phyloP scores from a whole-genome alignment of 2,797 vertebrate species.

The Hapalemur alaotrensis region DNA sequence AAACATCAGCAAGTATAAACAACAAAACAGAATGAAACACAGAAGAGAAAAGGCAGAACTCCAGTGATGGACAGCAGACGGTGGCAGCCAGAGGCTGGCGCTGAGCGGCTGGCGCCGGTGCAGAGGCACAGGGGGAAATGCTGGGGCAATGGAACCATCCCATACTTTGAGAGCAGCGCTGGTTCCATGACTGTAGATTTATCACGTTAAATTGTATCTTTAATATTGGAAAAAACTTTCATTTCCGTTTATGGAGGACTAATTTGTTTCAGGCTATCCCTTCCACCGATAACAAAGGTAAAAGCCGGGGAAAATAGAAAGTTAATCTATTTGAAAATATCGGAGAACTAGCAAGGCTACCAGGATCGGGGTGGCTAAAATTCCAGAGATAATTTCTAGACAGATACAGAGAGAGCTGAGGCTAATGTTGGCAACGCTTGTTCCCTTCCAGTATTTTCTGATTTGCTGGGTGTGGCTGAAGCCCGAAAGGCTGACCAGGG shows the following conservation, averaged over 20 bases:
- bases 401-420: background rate
- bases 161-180: background rate
- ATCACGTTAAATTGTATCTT: background rate
- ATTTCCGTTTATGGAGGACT: background rate
- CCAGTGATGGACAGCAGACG: background rate
- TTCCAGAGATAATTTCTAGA: background rate
- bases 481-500: too few species aligned
- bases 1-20: background rate
- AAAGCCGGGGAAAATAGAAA: background rate
- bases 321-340: background rate
- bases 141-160: background rate
- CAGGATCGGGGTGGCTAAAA: background rate
- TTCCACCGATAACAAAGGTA: background rate
- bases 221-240: background rate
- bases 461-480: background rate
- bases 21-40: background rate
- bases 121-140: fast-evolving
- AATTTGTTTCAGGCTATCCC: background rate
- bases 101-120: fast-evolving
- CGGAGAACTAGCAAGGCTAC: background rate
- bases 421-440: fast-evolving
- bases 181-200: fast-evolving
- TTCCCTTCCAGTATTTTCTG: background rate
- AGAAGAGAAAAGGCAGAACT: background rate
- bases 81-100: background rate